Conservation (phyloP, 2,888 invertebrate species). For the Schrankia costaestrigalis region DNA sequence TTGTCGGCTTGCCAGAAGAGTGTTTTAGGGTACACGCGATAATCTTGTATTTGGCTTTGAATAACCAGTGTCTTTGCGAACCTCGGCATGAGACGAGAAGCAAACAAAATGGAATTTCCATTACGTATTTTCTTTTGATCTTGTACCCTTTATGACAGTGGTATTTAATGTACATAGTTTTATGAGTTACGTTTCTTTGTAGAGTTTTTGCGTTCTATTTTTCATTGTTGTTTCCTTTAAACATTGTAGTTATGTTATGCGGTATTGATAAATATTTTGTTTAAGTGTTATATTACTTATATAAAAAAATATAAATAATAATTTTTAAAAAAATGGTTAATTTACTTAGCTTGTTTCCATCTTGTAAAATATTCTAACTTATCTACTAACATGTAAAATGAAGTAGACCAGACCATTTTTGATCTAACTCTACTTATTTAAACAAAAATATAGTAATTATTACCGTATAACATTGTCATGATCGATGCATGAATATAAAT, state of each 20-base stretch:
- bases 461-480: no score
- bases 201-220: conserved; percentile 14
- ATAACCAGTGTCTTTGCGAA: conserved; percentile 13
- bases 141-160: conserved; percentile 29
- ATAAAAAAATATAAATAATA: no score
- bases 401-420: no score
- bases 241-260: not conserved
- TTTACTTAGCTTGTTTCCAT: no score
- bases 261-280: conserved; percentile 3
- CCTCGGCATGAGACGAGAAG: conserved; percentile 9
- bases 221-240: not conserved
- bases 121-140: conserved; percentile 36
- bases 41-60: conserved; percentile 10
- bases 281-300: no score
- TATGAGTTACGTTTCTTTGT: conserved; percentile 21
- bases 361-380: no score
- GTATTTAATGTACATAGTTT: conserved; percentile 36
- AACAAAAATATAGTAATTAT: no score
- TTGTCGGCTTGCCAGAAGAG: conserved; percentile 3
- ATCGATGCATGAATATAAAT: no score
- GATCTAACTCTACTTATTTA: no score
- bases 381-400: no score
- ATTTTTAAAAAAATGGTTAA: no score
- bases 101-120: conserved; percentile 30
- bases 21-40: conserved; percentile 1